phyloP scores from a whole-genome alignment of 2,888 invertebrate genomes.

The Stenolophus ochropezus region DNA sequence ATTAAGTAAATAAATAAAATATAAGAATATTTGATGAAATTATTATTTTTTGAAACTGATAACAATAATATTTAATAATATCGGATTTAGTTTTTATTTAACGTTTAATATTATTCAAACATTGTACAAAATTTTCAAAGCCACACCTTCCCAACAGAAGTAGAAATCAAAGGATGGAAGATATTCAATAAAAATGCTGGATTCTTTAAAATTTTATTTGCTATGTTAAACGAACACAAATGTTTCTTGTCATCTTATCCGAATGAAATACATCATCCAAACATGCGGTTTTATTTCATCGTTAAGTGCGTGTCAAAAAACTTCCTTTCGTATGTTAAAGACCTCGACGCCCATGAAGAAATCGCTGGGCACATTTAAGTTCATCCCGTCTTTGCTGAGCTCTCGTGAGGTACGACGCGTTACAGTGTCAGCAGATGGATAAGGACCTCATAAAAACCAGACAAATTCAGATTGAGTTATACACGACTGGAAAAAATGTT shows the following conservation, averaged over 20 bases:
- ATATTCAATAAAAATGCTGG: no score
- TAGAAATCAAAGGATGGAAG: no score
- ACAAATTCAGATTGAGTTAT: conserved; percentile 59
- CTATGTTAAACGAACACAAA: not conserved
- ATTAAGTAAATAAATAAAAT: no score
- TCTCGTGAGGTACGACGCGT: conserved; percentile 22
- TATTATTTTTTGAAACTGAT: no score
- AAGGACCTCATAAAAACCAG: conserved; percentile 58
- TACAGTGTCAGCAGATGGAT: conserved; percentile 58
- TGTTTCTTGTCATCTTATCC: not conserved
- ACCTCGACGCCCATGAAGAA: conserved; percentile 6
- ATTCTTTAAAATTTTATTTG: no score
- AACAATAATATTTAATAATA: no score
- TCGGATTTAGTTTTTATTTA: no score
- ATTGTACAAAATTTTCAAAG: no score
- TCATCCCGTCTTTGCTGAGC: conserved; percentile 3
- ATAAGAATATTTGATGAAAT: no score
- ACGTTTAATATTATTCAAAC: no score
- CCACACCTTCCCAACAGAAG: no score
- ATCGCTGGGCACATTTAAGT: conserved; percentile 6
- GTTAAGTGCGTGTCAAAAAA: conserved; percentile 12
- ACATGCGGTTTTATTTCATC: not conserved
- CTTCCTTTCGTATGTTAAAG: conserved; percentile 1
- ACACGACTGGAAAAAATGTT: conserved; percentile 52
- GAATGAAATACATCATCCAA: not conserved